Evolutionary conservation across 2,113 vertebrate species (phyloP), one percentile per base, ranked within the genome.

Genomic region (Ploceus nigricollis): DNA sequence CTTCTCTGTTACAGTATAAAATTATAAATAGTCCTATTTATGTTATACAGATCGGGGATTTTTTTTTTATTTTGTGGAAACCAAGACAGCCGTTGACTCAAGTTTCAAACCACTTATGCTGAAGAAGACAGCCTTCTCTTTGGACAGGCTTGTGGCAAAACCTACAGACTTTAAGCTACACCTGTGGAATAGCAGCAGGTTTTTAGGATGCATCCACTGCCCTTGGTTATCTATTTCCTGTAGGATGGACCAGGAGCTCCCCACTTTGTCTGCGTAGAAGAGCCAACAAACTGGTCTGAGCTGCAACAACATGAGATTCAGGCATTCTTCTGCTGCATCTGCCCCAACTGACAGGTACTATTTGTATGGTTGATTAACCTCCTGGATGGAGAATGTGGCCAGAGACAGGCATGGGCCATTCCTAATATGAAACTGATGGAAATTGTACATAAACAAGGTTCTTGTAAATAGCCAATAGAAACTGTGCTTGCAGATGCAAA

Each of bases 341-440:
- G n/a, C 31, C 48, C 15, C 0, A 1, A 17, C 7, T 3, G 2
- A 31, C 16, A 58, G 48, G 13, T 6, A 22, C 2, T 57, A 8
- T 77, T 65, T 72, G 9, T 16, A 10, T 42, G 30, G 28, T 13
- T 64, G 14, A 51, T 42, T 80, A 72, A 61, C 6, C 1, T 11
- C 15, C 22, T 31, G n/a, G 14, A 10, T n/a, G 11, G 11, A 69
- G 6, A 65, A 48, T 45, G 48, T 53, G 22, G 9, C 30, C 78
- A 75, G 45, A 47, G 22, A 44, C 7, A 44, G 3, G 6, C 14
- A 44, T 4, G n/a, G 20, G 7, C 10, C 1, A 0, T 61, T 91
- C 6, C 22, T 69, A 23, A 48, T 56, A 7, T 37, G 64, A 69
- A 92, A 83, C 4, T 28, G 7, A 56, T n/a, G 3, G 44, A 87